A percentile compares a stretch with the other conserved stretches of the same genome.
phyloP scores from a whole-genome alignment of 2,113 vertebrate genomes.

The Mirounga angustirostris region DNA sequence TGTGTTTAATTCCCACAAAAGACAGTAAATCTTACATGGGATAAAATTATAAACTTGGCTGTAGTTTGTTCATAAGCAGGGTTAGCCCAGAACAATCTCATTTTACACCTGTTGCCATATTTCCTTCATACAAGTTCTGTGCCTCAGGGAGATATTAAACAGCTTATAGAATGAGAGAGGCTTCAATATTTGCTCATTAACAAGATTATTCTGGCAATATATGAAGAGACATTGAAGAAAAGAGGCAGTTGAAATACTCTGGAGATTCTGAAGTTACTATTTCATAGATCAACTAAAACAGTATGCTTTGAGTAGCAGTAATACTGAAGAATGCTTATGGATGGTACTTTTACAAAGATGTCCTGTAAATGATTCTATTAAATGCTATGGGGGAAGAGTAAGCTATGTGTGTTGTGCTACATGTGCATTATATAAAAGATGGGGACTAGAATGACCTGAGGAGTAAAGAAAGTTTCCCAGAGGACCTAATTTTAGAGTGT shows the following conservation, averaged over 20 bases:
- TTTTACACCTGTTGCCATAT: neutral
- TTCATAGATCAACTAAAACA: neutral
- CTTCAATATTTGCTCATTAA: neutral
- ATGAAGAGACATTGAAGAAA: neutral
- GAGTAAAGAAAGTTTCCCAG: neutral
- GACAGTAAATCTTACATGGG: neutral
- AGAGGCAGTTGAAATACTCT: neutral
- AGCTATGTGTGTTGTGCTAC: neutral
- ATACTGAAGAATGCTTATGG: neutral
- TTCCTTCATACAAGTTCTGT: neutral
- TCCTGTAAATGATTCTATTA: neutral
- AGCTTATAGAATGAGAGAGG: neutral
- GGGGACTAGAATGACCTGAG: neutral
- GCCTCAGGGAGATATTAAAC: neutral
- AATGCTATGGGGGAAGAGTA: neutral
- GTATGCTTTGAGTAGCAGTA: neutral
- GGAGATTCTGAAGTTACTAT: neutral
- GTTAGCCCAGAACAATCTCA: neutral
- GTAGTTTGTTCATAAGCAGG: neutral
- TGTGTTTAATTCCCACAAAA: neutral
- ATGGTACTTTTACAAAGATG: neutral
- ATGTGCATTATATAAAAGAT: neutral
- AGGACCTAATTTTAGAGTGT: neutral
- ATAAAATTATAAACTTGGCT: neutral
- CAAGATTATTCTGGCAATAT: neutral